Evolutionary conservation across 2,888 invertebrate species (phyloP), one percentile per base, ranked within the genome.

Genomic region (Acanthosepion lycidas): DNA sequence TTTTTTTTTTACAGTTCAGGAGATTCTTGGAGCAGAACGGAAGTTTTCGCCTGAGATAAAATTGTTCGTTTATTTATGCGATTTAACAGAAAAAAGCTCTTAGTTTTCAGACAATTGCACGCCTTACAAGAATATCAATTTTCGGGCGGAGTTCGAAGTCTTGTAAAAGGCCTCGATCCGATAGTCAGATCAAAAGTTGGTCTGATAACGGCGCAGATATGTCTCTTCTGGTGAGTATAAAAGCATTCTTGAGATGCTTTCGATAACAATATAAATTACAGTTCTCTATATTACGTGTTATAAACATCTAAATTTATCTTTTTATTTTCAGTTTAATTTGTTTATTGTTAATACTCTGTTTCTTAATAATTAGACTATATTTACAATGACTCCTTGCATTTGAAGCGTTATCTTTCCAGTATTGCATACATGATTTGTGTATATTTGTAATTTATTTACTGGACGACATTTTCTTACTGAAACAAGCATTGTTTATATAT

Each of bases 171-270:
- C n/a, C n/a, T n/a, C 18, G n/a, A n/a, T 78, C 78, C n/a, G 78
- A 78, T 78, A 78, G 78, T 78, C n/a, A n/a, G 78, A 78, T 78
- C 78, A 78, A 78, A n/a, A 78, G 78, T 78, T n/a, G 15, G n/a
- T n/a, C 33, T 78, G 78, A 78, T 78, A 78, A 78, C 78, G 78
- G n/a, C 78, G 78, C 9, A 15, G 78, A 78, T 78, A 78, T 78
- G 12, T 78, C 78, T 78, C n/a, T 78, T 78, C 33, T 18, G n/a
- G 12, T n/a, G 33, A n/a, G n/a, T n/a, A 78, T 18, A 78, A 78
- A 78, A 78, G 9, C 78, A 78, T 78, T 78, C 78, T 78, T 78
- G n/a, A 33, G n/a, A 78, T 78, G 15, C 78, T 15, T 78, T n/a
- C 78, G 78, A 78, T 33, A 78, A 78, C 15, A 78, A 78, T 33